Evolutionary conservation across 2,113 vertebrate species (phyloP), one percentile per base, ranked within the genome.

Genomic region (Bubo blakistoni): DNA sequence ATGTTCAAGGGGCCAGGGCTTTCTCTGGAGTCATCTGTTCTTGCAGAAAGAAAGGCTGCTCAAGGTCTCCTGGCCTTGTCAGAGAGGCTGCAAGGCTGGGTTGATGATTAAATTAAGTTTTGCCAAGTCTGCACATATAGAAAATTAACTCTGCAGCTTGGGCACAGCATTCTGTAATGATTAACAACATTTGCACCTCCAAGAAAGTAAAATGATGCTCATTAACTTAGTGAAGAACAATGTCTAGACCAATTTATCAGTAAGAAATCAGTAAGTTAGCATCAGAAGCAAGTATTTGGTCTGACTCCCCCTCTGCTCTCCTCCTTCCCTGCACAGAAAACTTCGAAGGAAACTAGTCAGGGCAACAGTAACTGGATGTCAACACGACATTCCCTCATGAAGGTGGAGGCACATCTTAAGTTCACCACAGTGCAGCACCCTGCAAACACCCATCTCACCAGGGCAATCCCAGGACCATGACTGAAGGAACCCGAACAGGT

Each of bases 301-400:
- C 29, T 73, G 65, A 52, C 7, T 38, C 18, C 34, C 34, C 8
- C 14, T 63, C 52, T 71, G 40, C 10, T 32, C n/a, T 73, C 47
- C 36, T 72, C 40, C 19, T 25, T 59, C 29, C 15, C 29, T 52
- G 26, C 52, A 52, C 6, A 4, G 29, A 58, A 6, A 65, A 7
- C 10, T 86, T 65, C 44, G n/a, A 42, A 84, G 55, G 38, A 63
- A 70, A 36, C 8, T 16, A 36, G 11, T 52, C 13, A 36, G 36
- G 42, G 21, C 46, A 79, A 15, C 34, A 58, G 46, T 10, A 78
- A 32, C 6, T 62, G 70, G 27, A 6, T 61, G 44, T 27, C 59
- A 58, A 18, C 4, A 19, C 0, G 0, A 22, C 7, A 6, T 65
- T 81, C 54, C 51, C 54, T 54, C 26, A 4, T 2, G 26, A 40